Percentiles rank a stretch among this genome's conserved stretches.
Conservation (phyloP, 2,888 invertebrate genomes). For the Venustoraphidia nigricollis region DNA sequence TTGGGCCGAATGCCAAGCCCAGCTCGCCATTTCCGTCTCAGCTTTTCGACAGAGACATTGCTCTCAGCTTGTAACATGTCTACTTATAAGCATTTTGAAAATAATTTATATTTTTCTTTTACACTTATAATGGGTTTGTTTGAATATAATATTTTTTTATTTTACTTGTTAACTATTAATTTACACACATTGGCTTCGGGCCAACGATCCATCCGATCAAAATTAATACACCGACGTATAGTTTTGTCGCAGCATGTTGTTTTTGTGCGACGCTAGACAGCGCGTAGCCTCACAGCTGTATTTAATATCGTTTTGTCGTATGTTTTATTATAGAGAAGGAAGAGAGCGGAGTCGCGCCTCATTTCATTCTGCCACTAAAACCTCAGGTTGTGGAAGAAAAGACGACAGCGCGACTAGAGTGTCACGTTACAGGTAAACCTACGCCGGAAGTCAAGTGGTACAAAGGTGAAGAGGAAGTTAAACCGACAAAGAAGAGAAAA, state of each 20-base stretch:
- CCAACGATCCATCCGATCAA: too few relatives aligned
- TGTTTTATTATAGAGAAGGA: constrained; percentile 39
- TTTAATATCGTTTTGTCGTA: constrained; percentile 3
- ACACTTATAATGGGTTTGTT: too few relatives aligned
- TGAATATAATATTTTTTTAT: too few relatives aligned
- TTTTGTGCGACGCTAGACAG: background rate
- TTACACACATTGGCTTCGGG: too few relatives aligned
- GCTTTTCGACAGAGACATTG: too few relatives aligned
- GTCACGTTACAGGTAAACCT: constrained; percentile 52
- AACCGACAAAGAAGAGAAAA: constrained; percentile 36
- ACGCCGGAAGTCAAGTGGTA: constrained; percentile 58
- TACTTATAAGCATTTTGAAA: too few relatives aligned
- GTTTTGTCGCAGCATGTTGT: background rate
- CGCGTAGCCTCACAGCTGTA: background rate
- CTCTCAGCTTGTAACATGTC: too few relatives aligned
- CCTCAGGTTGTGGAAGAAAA: constrained; percentile 46
- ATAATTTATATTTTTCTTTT: too few relatives aligned
- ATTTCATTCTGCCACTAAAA: constrained; percentile 47
- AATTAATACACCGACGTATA: background rate
- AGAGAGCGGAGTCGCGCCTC: constrained; percentile 50
- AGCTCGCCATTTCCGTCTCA: too few relatives aligned
- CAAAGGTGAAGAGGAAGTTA: constrained; percentile 42
- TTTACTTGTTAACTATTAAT: too few relatives aligned
- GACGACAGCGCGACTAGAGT: constrained; percentile 44
- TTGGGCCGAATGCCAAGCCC: too few relatives aligned